These are phyloP conservation scores for Recurvirostra avosetta DNA, from an alignment of 2,113 vertebrate genomes.

Conservation along the genomic window DNA sequence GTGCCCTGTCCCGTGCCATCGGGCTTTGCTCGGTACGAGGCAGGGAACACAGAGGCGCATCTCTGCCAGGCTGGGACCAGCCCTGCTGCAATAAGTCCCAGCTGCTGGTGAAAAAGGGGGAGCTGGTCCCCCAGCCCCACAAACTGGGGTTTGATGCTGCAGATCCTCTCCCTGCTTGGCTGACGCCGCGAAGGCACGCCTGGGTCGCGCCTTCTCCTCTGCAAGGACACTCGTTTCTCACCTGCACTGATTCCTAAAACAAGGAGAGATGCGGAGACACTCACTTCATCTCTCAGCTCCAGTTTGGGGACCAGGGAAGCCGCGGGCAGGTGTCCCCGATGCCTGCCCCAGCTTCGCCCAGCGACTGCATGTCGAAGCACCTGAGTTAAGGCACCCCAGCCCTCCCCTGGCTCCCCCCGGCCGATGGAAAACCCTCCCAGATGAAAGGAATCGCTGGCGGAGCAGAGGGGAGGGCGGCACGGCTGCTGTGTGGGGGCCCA, in stretches of 20 bases:
- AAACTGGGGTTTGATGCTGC: neutral
- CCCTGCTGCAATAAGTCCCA: neutral
- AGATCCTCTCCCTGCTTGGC: neutral
- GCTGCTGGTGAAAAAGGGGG: neutral
- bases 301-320: accelerated
- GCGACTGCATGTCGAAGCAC: neutral
- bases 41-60: neutral
- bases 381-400: neutral
- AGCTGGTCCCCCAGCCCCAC: neutral
- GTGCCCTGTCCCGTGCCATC: accelerated
- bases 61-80: neutral
- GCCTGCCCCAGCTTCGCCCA: neutral
- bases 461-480: neutral
- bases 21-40: neutral
- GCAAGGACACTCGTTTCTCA: neutral
- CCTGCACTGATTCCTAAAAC: neutral
- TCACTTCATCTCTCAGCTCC: neutral
- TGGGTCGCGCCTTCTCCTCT: neutral
- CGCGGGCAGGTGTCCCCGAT: neutral
- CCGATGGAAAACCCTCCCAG: neutral
- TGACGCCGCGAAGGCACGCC: accelerated
- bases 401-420: neutral
- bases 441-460: neutral
- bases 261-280: neutral
- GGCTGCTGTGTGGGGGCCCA: neutral